A percentile compares a stretch with the other conserved stretches of the same genome.
Conservation (phyloP, 2,797 vertebrate species). For the Rhyacichthys aspro region DNA sequence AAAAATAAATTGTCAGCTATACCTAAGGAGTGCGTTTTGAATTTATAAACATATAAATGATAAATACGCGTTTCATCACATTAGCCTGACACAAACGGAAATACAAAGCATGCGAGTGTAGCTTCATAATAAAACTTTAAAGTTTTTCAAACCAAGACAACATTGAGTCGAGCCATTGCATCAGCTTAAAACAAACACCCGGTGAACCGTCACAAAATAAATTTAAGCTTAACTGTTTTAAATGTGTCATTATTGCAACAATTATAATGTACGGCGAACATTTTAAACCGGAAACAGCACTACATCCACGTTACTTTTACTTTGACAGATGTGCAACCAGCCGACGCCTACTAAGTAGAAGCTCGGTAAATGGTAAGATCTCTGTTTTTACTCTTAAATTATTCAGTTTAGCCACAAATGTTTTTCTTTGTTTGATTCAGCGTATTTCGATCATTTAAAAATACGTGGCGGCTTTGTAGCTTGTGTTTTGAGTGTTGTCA, state of each 20-base stretch:
- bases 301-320: background rate
- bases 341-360: constrained; percentile 60
- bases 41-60: too few relatives aligned
- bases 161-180: too few relatives aligned
- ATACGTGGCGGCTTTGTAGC: background rate
- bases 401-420: background rate
- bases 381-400: background rate
- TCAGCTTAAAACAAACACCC: too few relatives aligned
- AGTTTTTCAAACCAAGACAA: too few relatives aligned
- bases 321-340: constrained; percentile 11
- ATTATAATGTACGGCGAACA: fast-evolving
- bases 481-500: background rate
- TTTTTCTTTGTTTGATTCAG: fast-evolving
- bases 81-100: too few relatives aligned
- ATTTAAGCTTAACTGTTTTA: constrained; percentile 30
- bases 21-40: too few relatives aligned
- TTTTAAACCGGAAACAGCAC: constrained; percentile 38
- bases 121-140: too few relatives aligned
- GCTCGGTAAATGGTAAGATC: constrained; percentile 50
- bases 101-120: too few relatives aligned
- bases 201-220: too few relatives aligned
- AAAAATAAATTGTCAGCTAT: too few relatives aligned
- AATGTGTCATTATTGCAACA: constrained; percentile 6
- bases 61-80: too few relatives aligned
- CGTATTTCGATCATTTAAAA: background rate